Evolutionary conservation across 2,888 invertebrate species (phyloP), one percentile per base, ranked within the genome.

Genomic region (Lottia gigantea): DNA sequence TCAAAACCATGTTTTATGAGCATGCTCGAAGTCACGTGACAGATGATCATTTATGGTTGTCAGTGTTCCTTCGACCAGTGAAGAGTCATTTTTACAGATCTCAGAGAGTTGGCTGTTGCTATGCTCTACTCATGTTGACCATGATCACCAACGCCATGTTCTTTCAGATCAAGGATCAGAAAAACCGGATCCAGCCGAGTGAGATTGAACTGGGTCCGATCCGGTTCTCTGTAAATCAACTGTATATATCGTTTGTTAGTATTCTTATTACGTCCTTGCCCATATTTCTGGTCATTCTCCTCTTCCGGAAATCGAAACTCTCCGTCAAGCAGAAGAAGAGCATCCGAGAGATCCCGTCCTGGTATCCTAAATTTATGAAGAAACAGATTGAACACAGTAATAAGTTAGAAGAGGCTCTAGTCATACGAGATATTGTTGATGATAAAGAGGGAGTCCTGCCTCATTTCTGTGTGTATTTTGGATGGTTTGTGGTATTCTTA

Each of bases 41-140:
- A 0, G 90, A 90, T 72, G 87, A 86, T 15, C 90, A 90, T 71
- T 78, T 90, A 25, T 90, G 90, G 90, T 82, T 90, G 66, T 89
- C 89, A 0, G 83, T 90, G 46, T 85, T 89, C 72, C 76, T 88
- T 66, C 82, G 89, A 23, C 89, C 90, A 3, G 85, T 61, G 3
- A 47, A 64, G 26, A 46, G 46, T n/a, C 46, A 62, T 7, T 68
- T 68, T n/a, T 62, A 71, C 47, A 72, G 77, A 15, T 64, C 74
- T 26, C 76, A 78, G 68, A 66, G 77, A 25, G 49, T 73, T 12
- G 68, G 71, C 15, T 77, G 77, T 55, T 78, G 77, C 62, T 19
- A 66, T 16, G 65, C 70, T 12, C 63, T 78, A 16, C 70, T 78
- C 0, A 67, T 74, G 61, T 66, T 78, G 47, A 71, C 77, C 40